Evolutionary conservation across 2,888 invertebrate species (phyloP).

Genomic region (Tortrix viridana): DNA sequence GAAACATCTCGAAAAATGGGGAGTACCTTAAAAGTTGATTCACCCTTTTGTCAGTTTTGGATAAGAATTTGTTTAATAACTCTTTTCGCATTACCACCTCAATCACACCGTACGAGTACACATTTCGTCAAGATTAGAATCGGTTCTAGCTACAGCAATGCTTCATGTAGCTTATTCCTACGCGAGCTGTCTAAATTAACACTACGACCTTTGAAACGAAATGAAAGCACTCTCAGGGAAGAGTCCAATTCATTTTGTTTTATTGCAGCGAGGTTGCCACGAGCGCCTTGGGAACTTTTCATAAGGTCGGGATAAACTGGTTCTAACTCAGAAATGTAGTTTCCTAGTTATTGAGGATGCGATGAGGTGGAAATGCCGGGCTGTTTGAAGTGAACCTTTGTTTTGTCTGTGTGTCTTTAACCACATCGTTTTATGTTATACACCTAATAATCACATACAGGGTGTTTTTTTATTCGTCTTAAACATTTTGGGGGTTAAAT

Average conservation of each 20-base stretch:
- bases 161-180: conserved; percentile 10
- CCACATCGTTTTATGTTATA: too few species aligned
- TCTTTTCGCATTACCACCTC: too few species aligned
- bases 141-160: conserved; percentile 1
- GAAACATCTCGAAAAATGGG: too few species aligned
- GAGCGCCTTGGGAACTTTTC: conserved; percentile 54
- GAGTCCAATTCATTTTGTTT: conserved; percentile 52
- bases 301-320: conserved; percentile 54
- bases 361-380: conserved; percentile 19
- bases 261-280: conserved; percentile 47
- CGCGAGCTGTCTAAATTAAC: conserved; percentile 41
- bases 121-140: background rate
- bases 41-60: too few species aligned
- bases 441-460: too few species aligned
- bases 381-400: too few species aligned
- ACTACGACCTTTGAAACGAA: conserved; percentile 43
- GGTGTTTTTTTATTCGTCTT: too few species aligned
- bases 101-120: too few species aligned
- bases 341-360: conserved; percentile 30
- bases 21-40: too few species aligned
- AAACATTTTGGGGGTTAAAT: too few species aligned
- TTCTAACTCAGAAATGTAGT: conserved; percentile 31
- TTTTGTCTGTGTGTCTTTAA: too few species aligned
- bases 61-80: too few species aligned
- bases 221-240: conserved; percentile 42